Percentiles rank a stretch among this genome's conserved stretches.
phyloP scores from a whole-genome alignment of 2,797 vertebrate species.

The Hozukius guyotensis region DNA sequence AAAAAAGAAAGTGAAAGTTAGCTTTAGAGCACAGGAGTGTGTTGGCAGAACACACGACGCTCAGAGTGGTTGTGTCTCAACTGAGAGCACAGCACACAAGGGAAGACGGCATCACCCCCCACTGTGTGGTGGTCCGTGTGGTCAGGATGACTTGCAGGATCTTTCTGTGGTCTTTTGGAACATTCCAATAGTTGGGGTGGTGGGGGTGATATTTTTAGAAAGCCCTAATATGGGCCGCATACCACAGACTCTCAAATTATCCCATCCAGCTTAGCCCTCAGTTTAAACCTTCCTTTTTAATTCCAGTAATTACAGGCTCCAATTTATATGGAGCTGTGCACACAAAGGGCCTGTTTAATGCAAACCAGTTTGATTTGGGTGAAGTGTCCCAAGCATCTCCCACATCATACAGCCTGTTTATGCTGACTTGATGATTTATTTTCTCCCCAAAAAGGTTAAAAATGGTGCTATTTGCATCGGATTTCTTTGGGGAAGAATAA shows the following conservation, averaged over 20 bases:
- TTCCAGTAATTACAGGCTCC: slow-evolving; percentile 91
- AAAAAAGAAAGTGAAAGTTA: slow-evolving; percentile 65
- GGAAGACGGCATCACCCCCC: slow-evolving; percentile 72
- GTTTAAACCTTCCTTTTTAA: slow-evolving; percentile 92
- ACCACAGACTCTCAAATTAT: slow-evolving; percentile 93
- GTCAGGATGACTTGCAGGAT: slow-evolving; percentile 80
- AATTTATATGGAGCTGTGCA: slow-evolving; percentile 88
- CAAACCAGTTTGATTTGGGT: slow-evolving; percentile 89
- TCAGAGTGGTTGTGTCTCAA: slow-evolving; percentile 54
- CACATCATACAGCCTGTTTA: slow-evolving; percentile 86
- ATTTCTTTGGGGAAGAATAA: slow-evolving; percentile 76
- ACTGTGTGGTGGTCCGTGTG: slow-evolving; percentile 73
- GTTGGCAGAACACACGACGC: slow-evolving; percentile 44
- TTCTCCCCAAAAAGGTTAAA: slow-evolving; percentile 79
- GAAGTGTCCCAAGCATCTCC: slow-evolving; percentile 86
- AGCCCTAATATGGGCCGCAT: slow-evolving; percentile 90
- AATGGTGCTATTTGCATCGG: slow-evolving; percentile 79
- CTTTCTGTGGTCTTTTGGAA: slow-evolving; percentile 86
- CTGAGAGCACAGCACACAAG: slow-evolving; percentile 44
- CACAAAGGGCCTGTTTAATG: slow-evolving; percentile 90
- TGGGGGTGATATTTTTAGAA: slow-evolving; percentile 89
- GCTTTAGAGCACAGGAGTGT: slow-evolving; percentile 32
- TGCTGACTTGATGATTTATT: slow-evolving; percentile 88
- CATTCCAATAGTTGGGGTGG: slow-evolving; percentile 87
- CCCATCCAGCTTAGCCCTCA: slow-evolving; percentile 89